Evolutionary conservation across 1,140 invertebrate genomes (phyloP), one percentile per base, ranked within the genome.

Genomic region (Drosophila trapezifrons): DNA sequence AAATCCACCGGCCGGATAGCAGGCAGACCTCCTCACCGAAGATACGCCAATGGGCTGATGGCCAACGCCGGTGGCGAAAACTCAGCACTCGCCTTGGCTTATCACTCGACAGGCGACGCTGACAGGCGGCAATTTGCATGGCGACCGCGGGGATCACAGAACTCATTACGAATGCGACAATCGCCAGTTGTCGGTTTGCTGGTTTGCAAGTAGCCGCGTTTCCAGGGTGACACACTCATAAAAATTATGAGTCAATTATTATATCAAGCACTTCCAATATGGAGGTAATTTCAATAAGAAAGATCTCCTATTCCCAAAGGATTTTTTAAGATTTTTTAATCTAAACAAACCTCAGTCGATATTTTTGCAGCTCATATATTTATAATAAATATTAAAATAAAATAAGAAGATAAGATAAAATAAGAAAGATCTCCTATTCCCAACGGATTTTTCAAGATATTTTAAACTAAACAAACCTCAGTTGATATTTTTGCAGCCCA

Each of bases 101-200:
- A 76, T 76, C 73, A 76, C 54, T 66, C 56, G 73, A 76, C 73
- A 76, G 63, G 46, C 59, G 54, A 46, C 47, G 32, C 60, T 76
- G 62, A 76, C 72, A 76, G 60, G 55, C 72, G 45, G 57, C 73
- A 76, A 76, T 76, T 76, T 76, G 73, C 73, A 76, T 76, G 72
- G 60, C 54, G 35, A 49, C 69, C 35, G 15, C 12, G 71, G 37
- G 51, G 42, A 54, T 58, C 60, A 47, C 22, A 52, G 29, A 74
- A 73, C 83, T 86, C 83, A 86, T 86, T 86, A 87, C 83, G 78
- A 82, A 82, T 86, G 83, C 82, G 52, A 79, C 78, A 59, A 65
- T 52, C 55, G 59, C 51, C 72, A 25, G 12, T 42, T 47, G 45
- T n/a, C 57, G 40, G 56, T 71, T 13, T 52, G 32, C 29, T 37